Evolutionary conservation across 1,140 invertebrate species (phyloP), one percentile per base, ranked within the genome.

Genomic region (Tetraneura akinire): DNA sequence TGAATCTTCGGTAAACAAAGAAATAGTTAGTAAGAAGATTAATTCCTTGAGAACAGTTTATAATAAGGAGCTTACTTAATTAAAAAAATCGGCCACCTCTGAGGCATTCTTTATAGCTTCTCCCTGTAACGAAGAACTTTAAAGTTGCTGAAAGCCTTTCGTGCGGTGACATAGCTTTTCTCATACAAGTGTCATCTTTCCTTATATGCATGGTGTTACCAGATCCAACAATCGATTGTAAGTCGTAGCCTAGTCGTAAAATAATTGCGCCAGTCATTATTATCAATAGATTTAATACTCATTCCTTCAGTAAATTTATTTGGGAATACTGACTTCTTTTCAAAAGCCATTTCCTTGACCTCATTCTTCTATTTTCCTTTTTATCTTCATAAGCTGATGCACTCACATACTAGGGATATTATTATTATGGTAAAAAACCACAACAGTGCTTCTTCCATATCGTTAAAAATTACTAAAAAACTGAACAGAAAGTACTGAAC

Each of bases 21-120:
- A 60, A 16, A 60, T 21, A 60, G 57, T 29, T 60, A 13, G 57
- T 60, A 60, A 60, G 23, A 60, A 60, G 23, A 29, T 60, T 29
- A 60, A 60, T 60, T 60, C 57, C 57, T 26, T 60, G 57, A 60
- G 55, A 60, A 60, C 57, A 21, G 23, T 60, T 60, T 60, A 60
- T 60, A 60, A 60, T 18, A 60, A 60, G 23, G 5, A 60, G 26
- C 57, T 60, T 60, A 21, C 57, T 60, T 21, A 60, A 60, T 23
- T 60, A 60, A 60, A 60, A 60, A 60, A 60, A 60, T 60, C 57
- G 23, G 57, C 23, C 26, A 29, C 57, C 60, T 62, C 60, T 29
- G 23, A 21, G 23, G 16, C n/a, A n/a, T n/a, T 37, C 32, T 37
- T 37, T 37, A 37, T 37, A 37, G 32, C 32, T 37, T 37, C 32